A percentile compares a stretch with the other conserved stretches of the same genome.
phyloP scores from a whole-genome alignment of 2,113 vertebrate genomes.

The Octodon degus region DNA sequence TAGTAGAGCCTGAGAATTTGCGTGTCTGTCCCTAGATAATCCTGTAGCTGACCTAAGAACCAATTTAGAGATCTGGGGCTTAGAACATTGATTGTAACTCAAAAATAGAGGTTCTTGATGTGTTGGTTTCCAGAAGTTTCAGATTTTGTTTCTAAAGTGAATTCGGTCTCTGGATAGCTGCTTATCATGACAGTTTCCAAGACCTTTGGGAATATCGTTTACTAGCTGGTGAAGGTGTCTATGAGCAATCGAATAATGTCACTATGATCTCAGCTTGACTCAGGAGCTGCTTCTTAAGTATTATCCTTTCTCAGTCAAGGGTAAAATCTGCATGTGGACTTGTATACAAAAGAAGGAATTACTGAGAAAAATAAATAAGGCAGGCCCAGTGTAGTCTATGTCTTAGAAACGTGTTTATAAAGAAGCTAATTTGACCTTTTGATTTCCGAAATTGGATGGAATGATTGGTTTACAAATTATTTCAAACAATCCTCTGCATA shows the following conservation, averaged over 20 bases:
- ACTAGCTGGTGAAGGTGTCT: background rate
- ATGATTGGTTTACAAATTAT: background rate
- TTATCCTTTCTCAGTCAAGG: background rate
- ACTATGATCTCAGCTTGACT: background rate
- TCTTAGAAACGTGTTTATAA: background rate
- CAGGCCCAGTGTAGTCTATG: background rate
- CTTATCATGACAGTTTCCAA: background rate
- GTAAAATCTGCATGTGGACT: background rate
- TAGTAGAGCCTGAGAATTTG: background rate
- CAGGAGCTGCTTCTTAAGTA: background rate
- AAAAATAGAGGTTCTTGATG: background rate
- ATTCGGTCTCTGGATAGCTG: background rate
- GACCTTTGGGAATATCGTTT: background rate
- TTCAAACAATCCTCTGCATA: background rate
- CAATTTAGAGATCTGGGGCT: background rate
- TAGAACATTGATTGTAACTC: background rate
- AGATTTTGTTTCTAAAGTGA: background rate
- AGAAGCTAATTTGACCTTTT: background rate
- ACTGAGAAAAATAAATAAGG: background rate
- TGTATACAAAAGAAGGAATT: background rate
- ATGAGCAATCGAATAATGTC: background rate
- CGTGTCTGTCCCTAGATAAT: background rate
- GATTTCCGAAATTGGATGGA: background rate
- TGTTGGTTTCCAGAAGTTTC: background rate
- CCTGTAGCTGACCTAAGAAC: background rate